phyloP scores from a whole-genome alignment of 2,113 vertebrate species.

The Cygnus buccinator region DNA sequence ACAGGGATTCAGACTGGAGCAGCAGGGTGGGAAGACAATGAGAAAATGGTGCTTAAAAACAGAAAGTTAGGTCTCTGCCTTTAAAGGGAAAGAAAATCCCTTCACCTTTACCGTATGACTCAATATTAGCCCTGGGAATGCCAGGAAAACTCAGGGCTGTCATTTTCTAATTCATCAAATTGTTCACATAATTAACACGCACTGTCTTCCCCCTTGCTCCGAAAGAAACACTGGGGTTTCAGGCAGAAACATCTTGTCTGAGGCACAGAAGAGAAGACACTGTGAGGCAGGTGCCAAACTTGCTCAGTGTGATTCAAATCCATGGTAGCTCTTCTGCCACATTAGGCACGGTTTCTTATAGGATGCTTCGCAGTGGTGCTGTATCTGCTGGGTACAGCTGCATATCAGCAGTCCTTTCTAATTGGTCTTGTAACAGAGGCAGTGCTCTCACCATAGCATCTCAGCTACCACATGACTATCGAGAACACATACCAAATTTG shows the following conservation, averaged over 20 bases:
- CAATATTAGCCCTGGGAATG: neutral
- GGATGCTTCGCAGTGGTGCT: fast-evolving
- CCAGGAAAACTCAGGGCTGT: neutral
- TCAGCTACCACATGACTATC: fast-evolving
- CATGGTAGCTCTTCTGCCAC: fast-evolving
- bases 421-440: fast-evolving
- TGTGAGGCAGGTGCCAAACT: fast-evolving
- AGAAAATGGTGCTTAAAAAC: neutral
- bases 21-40: neutral
- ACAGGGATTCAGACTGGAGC: neutral
- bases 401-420: fast-evolving
- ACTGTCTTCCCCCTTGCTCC: neutral
- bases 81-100: neutral
- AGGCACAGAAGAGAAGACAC: neutral
- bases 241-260: neutral
- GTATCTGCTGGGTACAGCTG: neutral
- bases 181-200: fast-evolving
- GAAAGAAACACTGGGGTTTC: fast-evolving
- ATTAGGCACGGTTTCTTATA: fast-evolving
- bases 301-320: fast-evolving
- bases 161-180: neutral
- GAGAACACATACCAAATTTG: neutral
- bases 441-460: fast-evolving
- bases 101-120: neutral
- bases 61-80: neutral